Percentiles rank a stretch among this genome's conserved stretches.
phyloP scores from a whole-genome alignment of 2,888 invertebrate species.

The Meghimatium bilineatum region DNA sequence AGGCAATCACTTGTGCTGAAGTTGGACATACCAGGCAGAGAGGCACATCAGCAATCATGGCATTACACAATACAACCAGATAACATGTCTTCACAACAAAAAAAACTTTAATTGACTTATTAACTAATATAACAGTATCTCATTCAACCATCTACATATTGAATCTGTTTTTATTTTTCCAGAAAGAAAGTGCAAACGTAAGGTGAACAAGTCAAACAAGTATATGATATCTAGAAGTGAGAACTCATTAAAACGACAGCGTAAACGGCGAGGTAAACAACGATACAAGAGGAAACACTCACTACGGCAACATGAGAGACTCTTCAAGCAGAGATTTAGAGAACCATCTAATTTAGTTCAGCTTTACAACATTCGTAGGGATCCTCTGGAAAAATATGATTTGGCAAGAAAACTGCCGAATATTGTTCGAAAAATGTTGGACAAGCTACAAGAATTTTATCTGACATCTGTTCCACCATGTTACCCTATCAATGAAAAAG shows the following conservation, averaged over 20 bases:
- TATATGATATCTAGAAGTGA: conserved; percentile 12
- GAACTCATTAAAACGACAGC: not conserved
- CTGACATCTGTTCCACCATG: conserved; percentile 22
- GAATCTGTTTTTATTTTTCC: not conserved
- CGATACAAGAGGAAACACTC: conserved; percentile 2
- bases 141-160: not conserved
- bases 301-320: not conserved
- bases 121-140: no score
- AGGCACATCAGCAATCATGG: no score
- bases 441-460: conserved; percentile 19
- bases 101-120: no score
- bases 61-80: no score
- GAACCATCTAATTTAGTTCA: not conserved
- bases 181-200: conserved; percentile 17
- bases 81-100: no score
- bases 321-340: not conserved
- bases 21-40: no score
- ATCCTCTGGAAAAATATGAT: conserved; percentile 13
- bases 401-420: not conserved
- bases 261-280: not conserved
- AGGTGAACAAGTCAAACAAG: conserved; percentile 2
- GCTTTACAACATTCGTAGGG: conserved; percentile 33
- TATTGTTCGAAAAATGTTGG: conserved; percentile 18
- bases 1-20: no score
- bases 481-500: conserved; percentile 2